Conservation (phyloP, 2,888 invertebrate genomes). For the Catonia carolina region DNA sequence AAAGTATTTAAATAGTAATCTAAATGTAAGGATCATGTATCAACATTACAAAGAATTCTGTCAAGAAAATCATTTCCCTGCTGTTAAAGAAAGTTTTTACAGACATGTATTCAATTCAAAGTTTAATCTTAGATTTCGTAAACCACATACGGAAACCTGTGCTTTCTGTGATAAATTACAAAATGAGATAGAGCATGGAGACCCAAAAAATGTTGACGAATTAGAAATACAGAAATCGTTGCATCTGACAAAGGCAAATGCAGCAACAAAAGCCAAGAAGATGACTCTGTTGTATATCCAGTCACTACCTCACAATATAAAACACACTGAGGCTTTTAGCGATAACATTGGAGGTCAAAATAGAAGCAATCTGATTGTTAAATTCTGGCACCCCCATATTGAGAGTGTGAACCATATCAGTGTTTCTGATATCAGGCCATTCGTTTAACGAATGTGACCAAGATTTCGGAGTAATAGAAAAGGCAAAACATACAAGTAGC, state of each 20-base stretch:
- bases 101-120: slow-evolving; percentile 13
- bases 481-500: slow-evolving; percentile 22
- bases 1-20: neutral
- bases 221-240: slow-evolving; percentile 4
- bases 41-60: slow-evolving; percentile 6
- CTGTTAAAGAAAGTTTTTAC: slow-evolving; percentile 12
- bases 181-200: slow-evolving; percentile 3
- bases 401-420: slow-evolving; percentile 23
- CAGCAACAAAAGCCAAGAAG: neutral
- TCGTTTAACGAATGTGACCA: slow-evolving; percentile 25
- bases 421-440: slow-evolving; percentile 30
- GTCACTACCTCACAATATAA: neutral
- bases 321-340: slow-evolving; percentile 6
- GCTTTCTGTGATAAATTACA: slow-evolving; percentile 9
- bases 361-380: slow-evolving; percentile 4
- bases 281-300: neutral
- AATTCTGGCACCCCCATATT: slow-evolving; percentile 16
- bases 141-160: slow-evolving; percentile 11
- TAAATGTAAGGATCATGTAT: slow-evolving; percentile 15
- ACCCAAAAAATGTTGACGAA: neutral
- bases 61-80: slow-evolving; percentile 1
- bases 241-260: slow-evolving; percentile 9
- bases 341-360: slow-evolving; percentile 12
- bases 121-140: slow-evolving; percentile 13
- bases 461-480: slow-evolving; percentile 29